Evolutionary conservation across 1,140 invertebrate species (phyloP).

Genomic region (Rhagoletis zephyria): DNA sequence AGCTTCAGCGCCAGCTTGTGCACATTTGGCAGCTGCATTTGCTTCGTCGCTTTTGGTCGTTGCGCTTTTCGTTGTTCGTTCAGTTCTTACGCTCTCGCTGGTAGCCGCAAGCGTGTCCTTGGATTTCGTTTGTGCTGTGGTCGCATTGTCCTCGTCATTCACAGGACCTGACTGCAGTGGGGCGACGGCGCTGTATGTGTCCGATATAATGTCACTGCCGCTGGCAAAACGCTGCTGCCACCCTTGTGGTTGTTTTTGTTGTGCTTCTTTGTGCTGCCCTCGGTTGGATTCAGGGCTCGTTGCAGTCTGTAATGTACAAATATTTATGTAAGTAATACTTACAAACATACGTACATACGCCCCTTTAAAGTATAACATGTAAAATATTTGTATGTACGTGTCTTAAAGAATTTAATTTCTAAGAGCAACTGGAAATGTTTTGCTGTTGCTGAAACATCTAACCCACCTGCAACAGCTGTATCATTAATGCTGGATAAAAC

Average conservation of each 20-base stretch:
- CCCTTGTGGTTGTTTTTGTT: neutral
- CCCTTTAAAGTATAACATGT: no score
- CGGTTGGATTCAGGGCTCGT: constrained; percentile 23
- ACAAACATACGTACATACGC: no score
- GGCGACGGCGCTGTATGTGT: neutral
- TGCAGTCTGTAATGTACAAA: neutral
- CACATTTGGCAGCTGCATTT: neutral
- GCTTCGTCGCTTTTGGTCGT: neutral
- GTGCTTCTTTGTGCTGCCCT: neutral
- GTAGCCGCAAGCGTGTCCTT: constrained; percentile 39
- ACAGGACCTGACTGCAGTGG: neutral
- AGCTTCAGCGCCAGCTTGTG: neutral
- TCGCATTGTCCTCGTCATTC: constrained; percentile 36
- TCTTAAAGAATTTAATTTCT: no score
- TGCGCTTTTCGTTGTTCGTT: constrained; percentile 39
- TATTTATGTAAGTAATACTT: neutral
- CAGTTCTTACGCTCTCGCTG: constrained; percentile 19
- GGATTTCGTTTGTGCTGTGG: constrained; percentile 45
- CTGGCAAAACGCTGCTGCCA: constrained; percentile 10
- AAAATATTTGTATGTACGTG: no score
- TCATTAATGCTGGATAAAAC: no score
- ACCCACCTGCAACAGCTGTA: no score
- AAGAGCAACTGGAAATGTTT: no score
- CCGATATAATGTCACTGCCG: constrained; percentile 42
- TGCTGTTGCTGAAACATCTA: no score